A percentile compares a stretch with the other conserved stretches of the same genome.
Conservation (phyloP, 2,113 vertebrate species). For the Pithys albifrons region DNA sequence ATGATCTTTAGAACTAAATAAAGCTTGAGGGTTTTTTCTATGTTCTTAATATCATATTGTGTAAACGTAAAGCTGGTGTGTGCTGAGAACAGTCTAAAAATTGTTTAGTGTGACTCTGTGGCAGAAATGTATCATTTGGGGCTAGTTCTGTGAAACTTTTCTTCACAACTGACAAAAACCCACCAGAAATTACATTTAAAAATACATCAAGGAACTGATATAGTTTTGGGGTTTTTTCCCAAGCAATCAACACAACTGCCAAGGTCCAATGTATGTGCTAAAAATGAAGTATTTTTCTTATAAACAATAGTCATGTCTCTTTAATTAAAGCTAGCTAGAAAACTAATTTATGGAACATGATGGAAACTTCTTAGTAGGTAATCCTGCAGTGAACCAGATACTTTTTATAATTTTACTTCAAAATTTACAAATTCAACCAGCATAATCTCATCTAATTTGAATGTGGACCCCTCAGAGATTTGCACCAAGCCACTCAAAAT, state of each 20-base stretch:
- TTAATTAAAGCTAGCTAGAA: not conserved
- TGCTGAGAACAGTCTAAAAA: not conserved
- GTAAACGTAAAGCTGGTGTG: not conserved
- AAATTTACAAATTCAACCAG: not conserved
- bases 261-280: not conserved
- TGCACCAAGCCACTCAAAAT: not conserved
- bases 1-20: not conserved
- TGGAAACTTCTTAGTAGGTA: not conserved
- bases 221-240: not conserved
- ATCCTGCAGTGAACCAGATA: not conserved
- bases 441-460: not conserved
- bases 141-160: not conserved
- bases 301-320: not conserved
- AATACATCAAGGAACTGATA: not conserved
- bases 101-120: not conserved
- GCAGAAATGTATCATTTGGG: not conserved
- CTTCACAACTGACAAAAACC: not conserved
- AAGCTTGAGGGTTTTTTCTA: not conserved
- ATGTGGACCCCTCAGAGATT: not conserved
- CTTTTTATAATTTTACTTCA: not conserved
- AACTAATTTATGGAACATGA: not conserved
- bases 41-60: not conserved
- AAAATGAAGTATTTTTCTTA: not conserved
- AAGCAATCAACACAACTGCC: not conserved
- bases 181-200: not conserved